Evolutionary conservation across 2,888 invertebrate genomes (phyloP).

Genomic region (Mantis religiosa): DNA sequence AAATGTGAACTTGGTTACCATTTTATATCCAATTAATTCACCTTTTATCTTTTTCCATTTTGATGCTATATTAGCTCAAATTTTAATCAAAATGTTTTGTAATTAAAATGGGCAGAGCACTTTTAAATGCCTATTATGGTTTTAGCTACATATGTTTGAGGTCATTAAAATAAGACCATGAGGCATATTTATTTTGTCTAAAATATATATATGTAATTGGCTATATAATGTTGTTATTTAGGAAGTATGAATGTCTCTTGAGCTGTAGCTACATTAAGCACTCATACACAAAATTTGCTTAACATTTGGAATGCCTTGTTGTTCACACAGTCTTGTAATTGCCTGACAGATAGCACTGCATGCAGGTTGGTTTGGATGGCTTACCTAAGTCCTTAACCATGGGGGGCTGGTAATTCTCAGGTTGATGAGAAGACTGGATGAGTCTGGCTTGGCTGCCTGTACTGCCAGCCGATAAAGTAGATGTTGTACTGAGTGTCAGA

Average conservation of each 20-base stretch:
- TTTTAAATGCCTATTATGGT: no score
- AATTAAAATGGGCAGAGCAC: background rate
- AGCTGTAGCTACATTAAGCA: no score
- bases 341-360: slow-evolving; percentile 66
- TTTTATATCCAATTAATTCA: no score
- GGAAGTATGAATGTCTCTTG: no score
- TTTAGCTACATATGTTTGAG: no score
- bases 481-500: slow-evolving; percentile 88
- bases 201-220: no score
- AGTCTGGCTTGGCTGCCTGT: slow-evolving; percentile 89
- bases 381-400: slow-evolving; percentile 87
- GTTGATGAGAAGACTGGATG: slow-evolving; percentile 91
- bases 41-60: background rate
- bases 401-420: slow-evolving; percentile 85
- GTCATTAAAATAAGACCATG: no score
- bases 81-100: background rate
- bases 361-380: slow-evolving; percentile 51
- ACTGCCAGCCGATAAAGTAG: slow-evolving; percentile 89
- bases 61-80: background rate
- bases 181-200: no score
- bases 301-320: background rate
- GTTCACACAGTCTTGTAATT: slow-evolving; percentile 40
- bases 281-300: no score
- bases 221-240: no score
- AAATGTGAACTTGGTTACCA: no score